Base-by-base conservation (phyloP, 2,797 vertebrate species). In the Threskiornis aethiopicus region DNA sequence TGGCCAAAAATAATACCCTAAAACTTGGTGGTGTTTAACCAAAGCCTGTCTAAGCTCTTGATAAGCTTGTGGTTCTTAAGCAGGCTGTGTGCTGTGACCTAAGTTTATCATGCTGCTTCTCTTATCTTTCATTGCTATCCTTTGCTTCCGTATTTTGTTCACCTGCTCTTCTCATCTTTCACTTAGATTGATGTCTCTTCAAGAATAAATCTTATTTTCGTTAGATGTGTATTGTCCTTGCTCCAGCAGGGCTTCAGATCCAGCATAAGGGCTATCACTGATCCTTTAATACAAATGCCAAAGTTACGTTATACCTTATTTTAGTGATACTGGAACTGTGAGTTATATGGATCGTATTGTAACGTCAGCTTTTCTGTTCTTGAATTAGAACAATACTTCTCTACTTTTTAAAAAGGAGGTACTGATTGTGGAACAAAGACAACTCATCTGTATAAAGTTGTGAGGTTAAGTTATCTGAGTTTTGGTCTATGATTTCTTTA, bases 1-100 rank as follows among this genome's bases (percentile, higher is more conserved):
- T 84, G 85, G 90, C 92, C 77, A 58, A 92, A 94, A 94, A 91
- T 81, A 92, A 93, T 61, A 39, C 58, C 28, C 31, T 35, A 87
- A 79, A 85, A 82, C 59, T 69, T 82, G 46, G 52, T 79, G 51
- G 42, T 90, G 55, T 59, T 92, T 79, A 55, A 57, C 55, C 51
- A 78, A 87, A 88, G 65, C 42, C 51, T 58, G 16, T 18, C 41
- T 90, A 86, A 93, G 46, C 82, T 79, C 54, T 71, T 72, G 83
- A 64, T 66, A 70, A 81, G 20, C 47, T 83, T 79, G 33, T 52
- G 55, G 41, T 64, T 17, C 66, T 58, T 64, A 46, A 69, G 41
- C 25, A 84, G 67, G 13, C 76, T 71, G 29, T 81, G 70, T 86
- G 52, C 71, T 72, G 33, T 89, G 61, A 91, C 89, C 44, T 5